A percentile compares a stretch with the other conserved stretches of the same genome.
These are phyloP conservation scores for Ceratosolen solmsi DNA, from an alignment of 1,140 invertebrate species.

Conservation along the genomic window DNA sequence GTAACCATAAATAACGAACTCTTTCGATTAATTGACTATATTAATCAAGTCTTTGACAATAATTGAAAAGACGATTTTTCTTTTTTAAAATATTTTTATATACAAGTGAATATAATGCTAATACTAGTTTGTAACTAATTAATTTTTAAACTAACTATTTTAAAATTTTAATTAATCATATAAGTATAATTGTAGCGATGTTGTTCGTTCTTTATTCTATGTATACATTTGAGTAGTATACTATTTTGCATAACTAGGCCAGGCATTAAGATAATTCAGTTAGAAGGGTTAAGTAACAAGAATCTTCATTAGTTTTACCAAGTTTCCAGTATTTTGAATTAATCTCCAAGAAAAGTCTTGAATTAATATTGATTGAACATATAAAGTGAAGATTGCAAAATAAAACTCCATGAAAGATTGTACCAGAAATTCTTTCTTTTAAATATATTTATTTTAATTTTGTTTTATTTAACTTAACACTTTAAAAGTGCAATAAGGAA, in stretches of 20 bases:
- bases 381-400: not conserved
- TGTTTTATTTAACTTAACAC: too few species aligned
- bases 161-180: not conserved
- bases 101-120: too few species aligned
- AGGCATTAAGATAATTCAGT: not conserved
- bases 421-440: not conserved
- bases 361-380: not conserved
- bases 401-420: not conserved
- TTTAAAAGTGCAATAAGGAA: too few species aligned
- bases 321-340: constrained; percentile 1
- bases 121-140: too few species aligned
- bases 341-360: not conserved
- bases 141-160: not conserved
- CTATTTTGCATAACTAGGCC: constrained; percentile 1
- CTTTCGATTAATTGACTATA: too few species aligned
- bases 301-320: not conserved
- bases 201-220: not conserved
- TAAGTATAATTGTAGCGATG: not conserved
- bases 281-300: not conserved
- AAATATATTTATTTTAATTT: too few species aligned
- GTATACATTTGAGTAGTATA: not conserved
- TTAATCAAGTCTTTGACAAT: too few species aligned
- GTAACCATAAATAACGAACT: too few species aligned
- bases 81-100: too few species aligned
- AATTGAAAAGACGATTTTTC: too few species aligned